These are phyloP conservation scores for Macrotus californicus DNA, from an alignment of 2,113 vertebrate species.

Conservation along the genomic window DNA sequence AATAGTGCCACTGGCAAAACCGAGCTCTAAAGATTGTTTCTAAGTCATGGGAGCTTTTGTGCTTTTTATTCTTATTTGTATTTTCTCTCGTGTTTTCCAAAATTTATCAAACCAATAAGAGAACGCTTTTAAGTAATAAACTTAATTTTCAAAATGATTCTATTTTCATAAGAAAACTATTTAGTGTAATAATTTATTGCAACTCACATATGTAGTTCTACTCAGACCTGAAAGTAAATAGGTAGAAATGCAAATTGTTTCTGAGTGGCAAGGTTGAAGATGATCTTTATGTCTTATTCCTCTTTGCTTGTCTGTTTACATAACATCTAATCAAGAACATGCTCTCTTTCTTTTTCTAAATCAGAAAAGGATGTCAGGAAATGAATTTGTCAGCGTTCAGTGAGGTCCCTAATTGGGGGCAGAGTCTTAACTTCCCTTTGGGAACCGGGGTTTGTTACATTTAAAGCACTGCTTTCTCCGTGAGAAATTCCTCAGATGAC, in stretches of 20 bases:
- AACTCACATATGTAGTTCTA: not conserved
- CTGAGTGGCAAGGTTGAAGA: not conserved
- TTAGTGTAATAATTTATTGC: not conserved
- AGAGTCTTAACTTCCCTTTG: not conserved
- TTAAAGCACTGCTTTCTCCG: slow-evolving; percentile 22
- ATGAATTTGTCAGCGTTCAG: not conserved
- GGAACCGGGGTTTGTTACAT: not conserved
- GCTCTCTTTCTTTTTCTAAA: not conserved
- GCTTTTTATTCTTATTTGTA: not conserved
- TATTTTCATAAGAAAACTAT: not conserved
- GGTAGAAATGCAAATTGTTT: not conserved
- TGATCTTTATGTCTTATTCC: not conserved
- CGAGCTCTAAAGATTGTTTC: not conserved
- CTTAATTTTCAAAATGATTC: not conserved
- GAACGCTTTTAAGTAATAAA: not conserved
- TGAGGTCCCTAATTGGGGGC: too few species aligned
- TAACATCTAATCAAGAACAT: not conserved
- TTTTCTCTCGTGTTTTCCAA: not conserved
- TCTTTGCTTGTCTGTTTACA: not conserved
- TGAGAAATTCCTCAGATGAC: not conserved
- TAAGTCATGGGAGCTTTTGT: not conserved
- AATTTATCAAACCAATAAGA: not conserved
- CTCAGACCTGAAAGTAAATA: not conserved
- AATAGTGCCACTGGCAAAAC: not conserved
- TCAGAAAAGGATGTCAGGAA: not conserved